Conservation (phyloP, 2,888 invertebrate species). For the Vannuccia rotundouncinata region DNA sequence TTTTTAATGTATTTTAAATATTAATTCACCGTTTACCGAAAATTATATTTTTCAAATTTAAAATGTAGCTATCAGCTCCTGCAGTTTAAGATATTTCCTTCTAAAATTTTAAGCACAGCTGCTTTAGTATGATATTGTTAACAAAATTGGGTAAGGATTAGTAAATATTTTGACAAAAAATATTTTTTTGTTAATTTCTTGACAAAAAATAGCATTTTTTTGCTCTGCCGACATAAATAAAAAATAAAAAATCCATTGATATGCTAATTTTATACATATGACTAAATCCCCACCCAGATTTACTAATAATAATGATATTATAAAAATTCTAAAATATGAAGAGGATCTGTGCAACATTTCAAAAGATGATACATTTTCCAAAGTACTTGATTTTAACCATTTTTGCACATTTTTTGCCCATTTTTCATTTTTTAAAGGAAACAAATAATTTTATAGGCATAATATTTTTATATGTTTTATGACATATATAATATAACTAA, state of each 20-base stretch:
- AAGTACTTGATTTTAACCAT: background rate
- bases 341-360: background rate
- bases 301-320: background rate
- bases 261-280: background rate
- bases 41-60: slow-evolving; percentile 24
- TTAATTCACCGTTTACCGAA: slow-evolving; percentile 23
- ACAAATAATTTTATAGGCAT: background rate
- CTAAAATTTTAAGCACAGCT: slow-evolving; percentile 16
- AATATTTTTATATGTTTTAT: background rate
- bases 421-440: background rate
- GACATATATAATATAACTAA: background rate
- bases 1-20: background rate
- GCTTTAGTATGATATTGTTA: slow-evolving; percentile 22
- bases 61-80: slow-evolving; percentile 22
- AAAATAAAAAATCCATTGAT: background rate
- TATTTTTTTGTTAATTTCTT: background rate
- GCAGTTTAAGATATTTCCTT: slow-evolving; percentile 26
- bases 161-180: slow-evolving; percentile 19
- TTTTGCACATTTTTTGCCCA: background rate
- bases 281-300: background rate
- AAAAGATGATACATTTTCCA: background rate
- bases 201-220: background rate
- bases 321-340: background rate
- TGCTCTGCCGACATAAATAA: background rate
- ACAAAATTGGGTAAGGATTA: slow-evolving; percentile 26